Conservation (phyloP, 2,888 invertebrate genomes). For the Melinopterus prodromus region DNA sequence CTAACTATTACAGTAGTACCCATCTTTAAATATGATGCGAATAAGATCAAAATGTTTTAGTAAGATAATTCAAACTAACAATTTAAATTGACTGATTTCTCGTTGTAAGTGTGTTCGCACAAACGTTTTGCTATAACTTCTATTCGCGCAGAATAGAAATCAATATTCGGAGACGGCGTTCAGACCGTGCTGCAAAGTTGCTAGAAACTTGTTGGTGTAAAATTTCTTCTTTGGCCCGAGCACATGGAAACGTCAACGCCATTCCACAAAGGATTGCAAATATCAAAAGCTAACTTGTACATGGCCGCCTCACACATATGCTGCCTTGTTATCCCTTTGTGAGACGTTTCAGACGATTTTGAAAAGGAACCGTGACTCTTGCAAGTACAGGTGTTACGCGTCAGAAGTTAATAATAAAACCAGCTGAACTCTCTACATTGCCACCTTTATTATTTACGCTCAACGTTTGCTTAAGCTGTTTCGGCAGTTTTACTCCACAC, state of each 20-base stretch:
- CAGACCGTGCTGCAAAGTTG: neutral
- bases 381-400: neutral
- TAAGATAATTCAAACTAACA: no score
- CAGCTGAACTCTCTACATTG: neutral
- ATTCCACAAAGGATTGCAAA: neutral
- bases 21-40: no score
- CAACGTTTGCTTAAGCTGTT: neutral
- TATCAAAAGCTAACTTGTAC: slow-evolving; percentile 4
- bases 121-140: neutral
- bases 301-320: neutral
- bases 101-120: no score
- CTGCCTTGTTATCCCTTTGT: neutral
- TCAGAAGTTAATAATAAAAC: neutral
- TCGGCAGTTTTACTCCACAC: slow-evolving; percentile 4
- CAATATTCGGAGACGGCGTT: neutral
- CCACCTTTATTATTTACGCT: neutral
- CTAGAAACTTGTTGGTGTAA: neutral
- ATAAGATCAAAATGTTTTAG: no score
- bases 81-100: no score
- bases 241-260: neutral
- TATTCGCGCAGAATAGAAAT: neutral
- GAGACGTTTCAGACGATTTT: neutral
- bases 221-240: neutral
- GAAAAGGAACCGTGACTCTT: neutral
- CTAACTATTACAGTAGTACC: no score